Evolutionary conservation across 2,888 invertebrate genomes (phyloP).

Genomic region (Sceliomorpha sp.): DNA sequence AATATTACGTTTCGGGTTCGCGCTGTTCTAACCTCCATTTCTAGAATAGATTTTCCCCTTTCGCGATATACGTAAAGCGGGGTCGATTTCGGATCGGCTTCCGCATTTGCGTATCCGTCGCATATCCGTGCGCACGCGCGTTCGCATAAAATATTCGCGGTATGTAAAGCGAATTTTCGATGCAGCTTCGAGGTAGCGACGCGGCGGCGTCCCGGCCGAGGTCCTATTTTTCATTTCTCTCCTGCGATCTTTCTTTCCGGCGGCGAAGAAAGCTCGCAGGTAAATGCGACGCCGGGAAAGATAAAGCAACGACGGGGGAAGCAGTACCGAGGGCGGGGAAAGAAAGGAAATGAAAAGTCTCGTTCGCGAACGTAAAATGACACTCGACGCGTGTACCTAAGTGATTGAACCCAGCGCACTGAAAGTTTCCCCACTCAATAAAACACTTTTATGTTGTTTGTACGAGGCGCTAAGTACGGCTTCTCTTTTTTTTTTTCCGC

Average conservation of each 20-base stretch:
- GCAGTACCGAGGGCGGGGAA: constrained; percentile 24
- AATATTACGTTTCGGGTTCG: not conserved
- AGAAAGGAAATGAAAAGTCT: constrained; percentile 51
- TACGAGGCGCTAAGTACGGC: constrained; percentile 25
- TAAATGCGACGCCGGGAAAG: constrained; percentile 32
- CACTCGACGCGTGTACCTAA: constrained; percentile 15
- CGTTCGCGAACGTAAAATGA: constrained; percentile 39
- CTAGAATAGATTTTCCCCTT: constrained; percentile 9
- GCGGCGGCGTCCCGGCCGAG: constrained; percentile 6
- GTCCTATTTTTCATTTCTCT: constrained; percentile 27
- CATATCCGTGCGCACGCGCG: not conserved
- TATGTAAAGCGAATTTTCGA: constrained; percentile 28
- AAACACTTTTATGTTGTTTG: constrained; percentile 31
- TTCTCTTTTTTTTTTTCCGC: too few species aligned
- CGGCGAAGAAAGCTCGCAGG: constrained; percentile 24
- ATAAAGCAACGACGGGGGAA: constrained; percentile 29
- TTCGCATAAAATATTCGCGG: constrained; percentile 4
- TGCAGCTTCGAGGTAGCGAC: constrained; percentile 25
- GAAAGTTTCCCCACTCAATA: constrained; percentile 36
- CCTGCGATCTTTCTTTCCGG: constrained; percentile 38
- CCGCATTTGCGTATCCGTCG: constrained; percentile 6
- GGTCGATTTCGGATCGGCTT: constrained; percentile 14
- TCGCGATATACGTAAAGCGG: not conserved
- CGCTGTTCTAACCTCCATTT: constrained; percentile 1
- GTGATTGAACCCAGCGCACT: constrained; percentile 33